Evolutionary conservation across 2,888 invertebrate genomes (phyloP).

Genomic region (Troglohyphantes excavatus): DNA sequence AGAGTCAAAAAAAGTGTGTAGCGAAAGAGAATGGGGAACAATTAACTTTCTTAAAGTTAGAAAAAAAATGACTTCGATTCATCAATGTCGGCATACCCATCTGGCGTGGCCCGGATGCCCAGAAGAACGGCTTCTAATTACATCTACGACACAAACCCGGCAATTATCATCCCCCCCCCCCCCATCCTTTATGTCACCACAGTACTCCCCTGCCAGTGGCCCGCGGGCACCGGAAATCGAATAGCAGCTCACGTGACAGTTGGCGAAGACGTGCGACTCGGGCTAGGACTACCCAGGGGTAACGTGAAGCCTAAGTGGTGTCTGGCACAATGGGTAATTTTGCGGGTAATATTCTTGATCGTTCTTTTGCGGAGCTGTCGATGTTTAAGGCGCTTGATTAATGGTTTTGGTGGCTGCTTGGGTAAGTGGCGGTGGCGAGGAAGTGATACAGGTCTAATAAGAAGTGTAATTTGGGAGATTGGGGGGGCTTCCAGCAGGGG

Average conservation of each 20-base stretch:
- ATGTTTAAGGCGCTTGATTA: slow-evolving; percentile 51
- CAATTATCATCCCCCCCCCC: slow-evolving; percentile 51
- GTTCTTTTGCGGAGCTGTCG: slow-evolving; percentile 9
- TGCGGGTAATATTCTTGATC: slow-evolving; percentile 47
- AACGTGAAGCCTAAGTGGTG: slow-evolving; percentile 31
- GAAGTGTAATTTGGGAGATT: background rate
- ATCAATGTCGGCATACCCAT: slow-evolving; percentile 70
- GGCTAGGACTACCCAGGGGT: background rate
- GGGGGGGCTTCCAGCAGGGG: background rate
- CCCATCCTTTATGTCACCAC: slow-evolving; percentile 42
- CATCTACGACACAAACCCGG: slow-evolving; percentile 70
- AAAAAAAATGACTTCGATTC: slow-evolving; percentile 58
- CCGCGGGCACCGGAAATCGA: slow-evolving; percentile 67
- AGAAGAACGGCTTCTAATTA: slow-evolving; percentile 65
- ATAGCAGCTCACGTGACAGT: slow-evolving; percentile 46
- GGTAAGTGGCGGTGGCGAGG: slow-evolving; percentile 27
- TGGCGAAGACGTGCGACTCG: slow-evolving; percentile 53
- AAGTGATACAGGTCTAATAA: slow-evolving; percentile 5
- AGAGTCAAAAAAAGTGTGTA: background rate
- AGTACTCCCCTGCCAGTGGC: slow-evolving; percentile 19
- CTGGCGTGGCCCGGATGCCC: slow-evolving; percentile 62
- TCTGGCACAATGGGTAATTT: slow-evolving; percentile 63
- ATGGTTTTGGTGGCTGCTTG: slow-evolving; percentile 31
- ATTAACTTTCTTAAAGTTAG: slow-evolving; percentile 73
- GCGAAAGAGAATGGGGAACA: slow-evolving; percentile 42